Percentiles rank a stretch among this genome's conserved stretches.
These are phyloP conservation scores for Protaetia brevitarsis DNA, from an alignment of 1,140 invertebrate genomes.

Conservation along the genomic window DNA sequence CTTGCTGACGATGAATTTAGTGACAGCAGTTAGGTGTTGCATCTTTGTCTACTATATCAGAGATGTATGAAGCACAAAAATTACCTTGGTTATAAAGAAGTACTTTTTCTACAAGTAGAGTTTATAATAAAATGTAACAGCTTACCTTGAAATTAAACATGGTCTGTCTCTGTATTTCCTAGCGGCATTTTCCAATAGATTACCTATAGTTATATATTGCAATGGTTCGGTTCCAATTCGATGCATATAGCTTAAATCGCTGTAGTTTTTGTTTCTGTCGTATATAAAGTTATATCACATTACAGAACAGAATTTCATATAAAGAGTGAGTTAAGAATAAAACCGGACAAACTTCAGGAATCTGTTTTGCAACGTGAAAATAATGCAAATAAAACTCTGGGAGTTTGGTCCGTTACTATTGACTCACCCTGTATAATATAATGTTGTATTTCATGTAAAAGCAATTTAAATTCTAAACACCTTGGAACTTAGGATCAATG, in stretches of 20 bases:
- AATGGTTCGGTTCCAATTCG: conserved; percentile 58
- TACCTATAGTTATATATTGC: conserved; percentile 60
- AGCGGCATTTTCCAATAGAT: conserved; percentile 57
- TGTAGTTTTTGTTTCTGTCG: no score
- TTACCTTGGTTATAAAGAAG: no score
- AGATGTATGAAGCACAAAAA: no score
- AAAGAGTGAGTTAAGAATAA: not conserved
- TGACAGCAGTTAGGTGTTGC: no score
- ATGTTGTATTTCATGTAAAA: not conserved
- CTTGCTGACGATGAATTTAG: no score
- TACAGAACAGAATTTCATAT: not conserved
- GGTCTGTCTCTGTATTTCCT: conserved; percentile 53
- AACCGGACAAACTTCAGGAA: not conserved
- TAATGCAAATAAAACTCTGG: no score
- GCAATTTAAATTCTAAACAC: no score
- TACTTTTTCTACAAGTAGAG: not conserved
- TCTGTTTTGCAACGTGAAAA: not conserved
- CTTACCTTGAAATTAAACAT: not conserved
- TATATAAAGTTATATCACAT: no score
- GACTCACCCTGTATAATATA: not conserved
- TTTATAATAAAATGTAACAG: not conserved
- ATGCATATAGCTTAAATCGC: conserved; percentile 50
- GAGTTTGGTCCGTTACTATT: no score
- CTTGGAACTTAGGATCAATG: no score
- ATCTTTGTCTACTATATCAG: no score